These are phyloP conservation scores for Agrochola macilenta DNA, from an alignment of 2,888 invertebrate species.

Conservation along the genomic window DNA sequence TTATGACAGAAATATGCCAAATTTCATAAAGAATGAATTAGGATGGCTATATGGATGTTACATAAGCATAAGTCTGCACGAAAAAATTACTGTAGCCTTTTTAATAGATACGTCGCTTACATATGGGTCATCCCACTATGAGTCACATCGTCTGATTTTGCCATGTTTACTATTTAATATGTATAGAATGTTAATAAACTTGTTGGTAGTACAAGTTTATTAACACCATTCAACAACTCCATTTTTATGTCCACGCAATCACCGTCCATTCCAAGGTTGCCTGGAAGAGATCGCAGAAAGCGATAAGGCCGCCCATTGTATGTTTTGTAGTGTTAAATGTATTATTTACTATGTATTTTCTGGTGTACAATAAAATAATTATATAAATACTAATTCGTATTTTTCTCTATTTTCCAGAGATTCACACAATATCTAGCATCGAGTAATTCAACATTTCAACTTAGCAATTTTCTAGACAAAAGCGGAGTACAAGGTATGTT, in stretches of 20 bases:
- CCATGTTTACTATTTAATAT: not conserved
- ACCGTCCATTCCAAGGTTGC: no score
- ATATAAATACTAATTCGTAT: slow-evolving; percentile 28
- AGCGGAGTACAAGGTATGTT: slow-evolving; percentile 98
- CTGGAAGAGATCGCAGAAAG: no score
- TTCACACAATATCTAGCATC: slow-evolving; percentile 99
- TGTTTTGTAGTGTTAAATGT: no score
- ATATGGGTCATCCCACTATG: not conserved
- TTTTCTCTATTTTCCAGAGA: slow-evolving; percentile 93
- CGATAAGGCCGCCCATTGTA: no score
- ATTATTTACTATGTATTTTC: no score
- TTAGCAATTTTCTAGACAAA: slow-evolving; percentile 99
- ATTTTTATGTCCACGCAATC: no score
- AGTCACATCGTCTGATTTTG: not conserved
- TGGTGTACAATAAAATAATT: no score
- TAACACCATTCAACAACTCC: no score
- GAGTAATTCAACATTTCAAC: slow-evolving; percentile 99
- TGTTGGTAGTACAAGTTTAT: no score
- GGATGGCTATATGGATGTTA: not conserved
- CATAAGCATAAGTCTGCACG: not conserved
- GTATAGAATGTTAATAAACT: not conserved
- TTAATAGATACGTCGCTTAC: not conserved
- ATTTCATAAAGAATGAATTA: not conserved
- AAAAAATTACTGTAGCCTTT: not conserved
- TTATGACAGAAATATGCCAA: not conserved